These are phyloP conservation scores for Tromatobia lineatoria DNA, from an alignment of 2,888 invertebrate genomes.

Conservation along the genomic window DNA sequence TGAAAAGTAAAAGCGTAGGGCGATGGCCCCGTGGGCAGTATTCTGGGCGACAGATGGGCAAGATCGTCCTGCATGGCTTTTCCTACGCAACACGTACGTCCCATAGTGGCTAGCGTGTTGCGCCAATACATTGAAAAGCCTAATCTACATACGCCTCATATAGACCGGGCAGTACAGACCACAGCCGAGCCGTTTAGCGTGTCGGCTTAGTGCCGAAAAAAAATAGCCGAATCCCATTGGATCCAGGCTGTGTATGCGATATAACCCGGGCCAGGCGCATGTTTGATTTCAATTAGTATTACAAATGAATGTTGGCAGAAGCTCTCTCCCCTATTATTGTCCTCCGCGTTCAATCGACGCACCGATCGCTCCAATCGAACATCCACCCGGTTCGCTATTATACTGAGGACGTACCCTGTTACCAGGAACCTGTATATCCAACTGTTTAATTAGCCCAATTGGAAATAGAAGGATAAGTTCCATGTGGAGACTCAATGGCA, in stretches of 20 bases:
- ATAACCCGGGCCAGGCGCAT: slow-evolving; percentile 61
- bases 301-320: slow-evolving; percentile 72
- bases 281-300: slow-evolving; percentile 80
- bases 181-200: slow-evolving; percentile 67
- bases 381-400: slow-evolving; percentile 14
- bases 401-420: not conserved
- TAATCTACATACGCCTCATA: slow-evolving; percentile 47
- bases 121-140: slow-evolving; percentile 26
- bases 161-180: not conserved
- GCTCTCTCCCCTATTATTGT: slow-evolving; percentile 55
- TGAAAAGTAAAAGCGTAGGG: slow-evolving; percentile 40
- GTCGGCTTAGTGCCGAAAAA: slow-evolving; percentile 68
- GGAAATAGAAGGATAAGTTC: slow-evolving; percentile 53
- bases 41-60: slow-evolving; percentile 75
- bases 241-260: slow-evolving; percentile 54
- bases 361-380: slow-evolving; percentile 61
- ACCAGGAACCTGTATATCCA: slow-evolving; percentile 9
- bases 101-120: slow-evolving; percentile 15
- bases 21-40: slow-evolving; percentile 51
- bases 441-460: slow-evolving; percentile 62
- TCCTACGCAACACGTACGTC: slow-evolving; percentile 33
- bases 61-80: slow-evolving; percentile 32
- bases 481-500: not conserved
- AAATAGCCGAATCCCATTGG: slow-evolving; percentile 57
- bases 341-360: slow-evolving; percentile 52